Base-by-base conservation (phyloP, 2,113 vertebrate species). In the Esox niger region DNA sequence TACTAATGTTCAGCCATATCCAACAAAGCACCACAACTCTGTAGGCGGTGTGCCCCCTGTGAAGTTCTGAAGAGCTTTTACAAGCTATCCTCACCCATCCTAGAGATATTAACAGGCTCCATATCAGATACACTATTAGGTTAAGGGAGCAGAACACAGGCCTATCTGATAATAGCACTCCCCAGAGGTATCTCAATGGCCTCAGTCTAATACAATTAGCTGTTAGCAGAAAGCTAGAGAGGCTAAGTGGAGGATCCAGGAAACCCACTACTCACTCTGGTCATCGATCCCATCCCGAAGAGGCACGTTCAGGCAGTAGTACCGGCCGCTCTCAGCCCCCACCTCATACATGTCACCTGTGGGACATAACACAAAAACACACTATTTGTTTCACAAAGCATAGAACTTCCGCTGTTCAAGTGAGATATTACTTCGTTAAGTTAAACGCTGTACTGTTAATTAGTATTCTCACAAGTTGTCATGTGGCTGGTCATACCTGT, bases 321-420 rank as follows among this genome's bases (percentile, higher is more conserved):
- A 99, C 1, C 97, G 94, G 0, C 97, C 97, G 1, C 97, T 99
- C 82, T 99, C 97, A 8, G 97, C 97, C 1, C 97, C 97, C 0
- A 98, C 95, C 83, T 99, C 97, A 10, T 99, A 98, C 97, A 98
- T 99, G 86, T 99, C 97, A 82, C 97, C 97, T 99, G 76, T 25
- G 1, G 62, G 15, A 30, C 15, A 23, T 30, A 21, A 63, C n/a
- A 32, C 4, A n/a, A 5, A 52, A 21, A 52, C 47, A 49, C 35
- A n/a, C 47, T 21, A n/a, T 52, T 52, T 52, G 47, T 52, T 21
- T 5, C 13, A 26, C 54, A 52, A 13, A 32, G 3, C n/a, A 23
- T 54, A 54, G 6, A n/a, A 43, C 38, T 15, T 38, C 13, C 17
- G 17, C 17, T 17, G 15, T 15, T 15, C 38, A 10, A 43, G 13